Conservation (phyloP, 1,140 invertebrate genomes). For the Aphelinus certus region DNA sequence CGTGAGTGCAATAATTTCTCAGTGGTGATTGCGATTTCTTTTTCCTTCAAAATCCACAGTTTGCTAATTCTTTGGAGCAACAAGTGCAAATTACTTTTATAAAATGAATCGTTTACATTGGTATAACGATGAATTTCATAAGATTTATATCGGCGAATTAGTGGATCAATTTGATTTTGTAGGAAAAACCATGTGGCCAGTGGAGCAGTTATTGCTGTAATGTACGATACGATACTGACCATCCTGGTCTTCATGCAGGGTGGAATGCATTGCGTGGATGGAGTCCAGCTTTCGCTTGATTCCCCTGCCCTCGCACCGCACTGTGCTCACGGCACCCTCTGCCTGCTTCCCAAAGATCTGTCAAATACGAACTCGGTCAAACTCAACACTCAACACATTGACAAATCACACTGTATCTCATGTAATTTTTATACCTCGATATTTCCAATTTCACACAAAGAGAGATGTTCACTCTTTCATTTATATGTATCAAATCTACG, state of each 20-base stretch:
- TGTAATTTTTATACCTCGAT: background rate
- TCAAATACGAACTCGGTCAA: conserved; percentile 66
- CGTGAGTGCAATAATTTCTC: conserved; percentile 20
- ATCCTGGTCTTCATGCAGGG: conserved; percentile 67
- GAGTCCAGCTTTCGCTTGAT: conserved; percentile 67
- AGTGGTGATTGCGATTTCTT: conserved; percentile 11
- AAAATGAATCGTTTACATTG: background rate
- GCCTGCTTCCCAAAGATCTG: conserved; percentile 67
- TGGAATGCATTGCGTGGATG: conserved; percentile 67
- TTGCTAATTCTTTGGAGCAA: background rate
- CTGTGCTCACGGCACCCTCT: conserved; percentile 64
- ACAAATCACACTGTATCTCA: conserved; percentile 40
- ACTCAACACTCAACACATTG: conserved; percentile 62
- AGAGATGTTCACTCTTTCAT: background rate
- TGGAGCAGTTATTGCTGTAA: conserved; percentile 49
- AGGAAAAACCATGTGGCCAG: conserved; percentile 21
- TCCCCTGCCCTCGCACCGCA: conserved; percentile 65
- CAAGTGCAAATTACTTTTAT: background rate
- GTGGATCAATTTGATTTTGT: conserved; percentile 12
- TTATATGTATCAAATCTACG: background rate
- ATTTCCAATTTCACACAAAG: background rate
- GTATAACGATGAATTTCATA: too few species aligned
- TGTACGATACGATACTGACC: conserved; percentile 65
- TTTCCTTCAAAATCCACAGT: conserved; percentile 22
- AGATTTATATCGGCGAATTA: too few species aligned